Evolutionary conservation across 2,797 vertebrate genomes (phyloP).

Genomic region (Phaenicophaeus curvirostris): DNA sequence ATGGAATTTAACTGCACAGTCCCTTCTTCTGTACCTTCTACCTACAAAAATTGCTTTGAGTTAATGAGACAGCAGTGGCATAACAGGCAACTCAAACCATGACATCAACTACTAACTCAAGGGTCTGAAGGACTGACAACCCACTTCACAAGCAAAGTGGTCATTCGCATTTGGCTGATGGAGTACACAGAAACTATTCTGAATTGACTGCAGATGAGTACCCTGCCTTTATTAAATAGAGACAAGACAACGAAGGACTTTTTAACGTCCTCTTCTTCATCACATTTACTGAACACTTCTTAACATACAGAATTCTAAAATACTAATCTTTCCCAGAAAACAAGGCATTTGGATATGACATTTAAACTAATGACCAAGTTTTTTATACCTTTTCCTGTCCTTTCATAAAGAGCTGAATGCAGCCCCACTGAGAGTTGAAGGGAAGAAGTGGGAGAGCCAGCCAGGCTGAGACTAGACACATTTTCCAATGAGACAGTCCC

Average conservation of each 20-base stretch:
- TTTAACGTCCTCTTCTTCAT: not conserved
- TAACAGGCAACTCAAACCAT: not conserved
- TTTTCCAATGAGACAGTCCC: not conserved
- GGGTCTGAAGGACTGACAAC: not conserved
- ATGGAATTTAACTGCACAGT: conserved; percentile 34
- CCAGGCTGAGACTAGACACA: not conserved
- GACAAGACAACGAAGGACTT: not conserved
- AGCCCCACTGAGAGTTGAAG: not conserved
- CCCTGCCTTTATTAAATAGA: not conserved
- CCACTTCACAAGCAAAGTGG: not conserved
- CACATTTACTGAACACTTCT: not conserved
- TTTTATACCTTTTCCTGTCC: not conserved
- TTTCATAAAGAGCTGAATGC: not conserved
- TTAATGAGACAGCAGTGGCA: conserved; percentile 3
- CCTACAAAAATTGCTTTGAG: conserved; percentile 32
- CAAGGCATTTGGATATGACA: not conserved
- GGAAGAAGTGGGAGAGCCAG: not conserved
- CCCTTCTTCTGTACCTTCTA: conserved; percentile 23
- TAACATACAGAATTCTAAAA: not conserved
- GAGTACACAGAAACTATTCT: not conserved
- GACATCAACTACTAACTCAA: not conserved
- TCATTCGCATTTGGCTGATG: accelerated
- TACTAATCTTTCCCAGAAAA: not conserved
- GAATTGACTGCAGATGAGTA: not conserved
- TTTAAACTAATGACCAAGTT: not conserved